Conservation (phyloP, 2,888 invertebrate species). For the Octonoba sinensis region DNA sequence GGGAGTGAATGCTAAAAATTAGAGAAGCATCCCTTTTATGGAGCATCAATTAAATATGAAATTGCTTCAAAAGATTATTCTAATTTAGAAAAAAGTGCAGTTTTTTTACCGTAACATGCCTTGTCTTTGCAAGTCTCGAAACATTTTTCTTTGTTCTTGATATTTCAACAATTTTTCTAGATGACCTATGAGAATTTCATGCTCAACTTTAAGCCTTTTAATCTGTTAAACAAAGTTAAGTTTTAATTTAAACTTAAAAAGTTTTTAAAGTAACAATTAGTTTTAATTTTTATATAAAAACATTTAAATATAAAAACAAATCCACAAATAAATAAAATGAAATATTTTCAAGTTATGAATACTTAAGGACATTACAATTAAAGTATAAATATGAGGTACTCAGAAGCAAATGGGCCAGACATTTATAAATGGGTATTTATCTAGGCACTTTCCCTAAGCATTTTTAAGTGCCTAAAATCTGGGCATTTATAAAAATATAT, state of each 20-base stretch:
- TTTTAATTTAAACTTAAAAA: too few species aligned
- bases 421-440: too few species aligned
- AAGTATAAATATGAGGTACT: too few species aligned
- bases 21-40: neutral
- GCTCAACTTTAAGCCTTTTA: conserved; percentile 34
- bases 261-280: too few species aligned
- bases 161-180: conserved; percentile 36
- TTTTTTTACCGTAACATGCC: conserved; percentile 20
- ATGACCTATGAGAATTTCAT: conserved; percentile 29
- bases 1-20: conserved; percentile 27
- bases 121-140: conserved; percentile 39
- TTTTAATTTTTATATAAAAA: too few species aligned
- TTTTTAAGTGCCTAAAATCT: too few species aligned
- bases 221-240: conserved; percentile 1
- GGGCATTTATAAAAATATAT: too few species aligned
- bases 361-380: too few species aligned
- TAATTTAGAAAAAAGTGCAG: neutral
- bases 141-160: conserved; percentile 20
- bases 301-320: neutral
- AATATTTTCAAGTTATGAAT: neutral
- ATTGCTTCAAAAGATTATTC: neutral
- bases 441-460: too few species aligned
- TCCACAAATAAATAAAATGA: neutral
- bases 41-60: neutral
- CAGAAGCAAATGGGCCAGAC: too few species aligned